Conservation (phyloP, 2,888 invertebrate species). For the Aphelenchoides bicaudatus region DNA sequence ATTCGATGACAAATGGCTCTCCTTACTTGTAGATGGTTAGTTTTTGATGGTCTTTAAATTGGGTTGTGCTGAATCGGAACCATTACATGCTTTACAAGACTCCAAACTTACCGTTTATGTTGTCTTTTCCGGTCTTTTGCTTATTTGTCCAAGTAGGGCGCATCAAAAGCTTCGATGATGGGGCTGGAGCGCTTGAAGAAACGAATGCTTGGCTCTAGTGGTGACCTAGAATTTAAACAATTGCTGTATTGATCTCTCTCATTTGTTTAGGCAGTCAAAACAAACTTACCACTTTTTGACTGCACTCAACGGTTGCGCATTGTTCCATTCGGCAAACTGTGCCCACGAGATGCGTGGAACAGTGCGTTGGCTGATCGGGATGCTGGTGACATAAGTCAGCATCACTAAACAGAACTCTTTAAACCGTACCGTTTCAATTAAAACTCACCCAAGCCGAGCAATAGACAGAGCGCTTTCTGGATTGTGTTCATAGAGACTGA, state of each 20-base stretch:
- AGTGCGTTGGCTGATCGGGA: not conserved
- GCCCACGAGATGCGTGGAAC: not conserved
- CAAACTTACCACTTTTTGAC: not conserved
- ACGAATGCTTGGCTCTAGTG: slow-evolving; percentile 9
- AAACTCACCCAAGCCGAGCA: too few relatives aligned
- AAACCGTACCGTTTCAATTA: too few relatives aligned
- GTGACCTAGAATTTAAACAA: slow-evolving; percentile 1
- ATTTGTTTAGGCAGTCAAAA: not conserved
- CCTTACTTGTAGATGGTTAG: too few relatives aligned
- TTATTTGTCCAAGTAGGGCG: slow-evolving; percentile 1
- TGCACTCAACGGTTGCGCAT: not conserved
- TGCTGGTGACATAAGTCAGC: not conserved
- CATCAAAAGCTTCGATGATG: not conserved
- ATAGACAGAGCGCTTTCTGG: not conserved
- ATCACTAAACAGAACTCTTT: not conserved
- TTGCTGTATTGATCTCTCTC: not conserved
- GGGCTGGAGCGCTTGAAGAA: slow-evolving; percentile 10
- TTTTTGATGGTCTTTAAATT: too few relatives aligned
- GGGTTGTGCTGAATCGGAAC: too few relatives aligned
- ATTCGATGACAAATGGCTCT: too few relatives aligned
- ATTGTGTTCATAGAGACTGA: too few relatives aligned
- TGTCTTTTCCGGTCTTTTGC: too few relatives aligned
- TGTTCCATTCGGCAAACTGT: slow-evolving; percentile 12
- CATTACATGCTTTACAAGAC: too few relatives aligned
- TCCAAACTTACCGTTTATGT: too few relatives aligned